Percentiles rank a stretch among this genome's conserved stretches.
phyloP scores from a whole-genome alignment of 2,888 invertebrate genomes.

The Caenorhabditis auriculariae region DNA sequence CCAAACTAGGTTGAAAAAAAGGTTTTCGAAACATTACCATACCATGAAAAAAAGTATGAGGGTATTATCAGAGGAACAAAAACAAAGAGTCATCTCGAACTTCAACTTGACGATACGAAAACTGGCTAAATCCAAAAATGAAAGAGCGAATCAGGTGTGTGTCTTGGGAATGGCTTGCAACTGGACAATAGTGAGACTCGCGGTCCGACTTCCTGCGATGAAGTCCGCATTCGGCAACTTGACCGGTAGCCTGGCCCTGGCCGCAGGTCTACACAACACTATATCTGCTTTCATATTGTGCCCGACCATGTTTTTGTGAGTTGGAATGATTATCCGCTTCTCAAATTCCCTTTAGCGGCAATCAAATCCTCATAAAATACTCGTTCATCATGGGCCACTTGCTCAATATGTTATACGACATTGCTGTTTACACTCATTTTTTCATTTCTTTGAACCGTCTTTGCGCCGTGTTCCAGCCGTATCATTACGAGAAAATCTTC shows the following conservation, averaged over 20 bases:
- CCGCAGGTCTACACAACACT: slow-evolving; percentile 5
- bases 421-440: slow-evolving; percentile 9
- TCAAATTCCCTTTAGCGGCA: slow-evolving; percentile 2
- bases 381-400: slow-evolving; percentile 3
- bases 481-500: slow-evolving; percentile 7
- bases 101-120: too few relatives aligned
- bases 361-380: background rate
- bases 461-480: slow-evolving; percentile 2
- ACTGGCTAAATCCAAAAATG: background rate
- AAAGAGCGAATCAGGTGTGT: background rate
- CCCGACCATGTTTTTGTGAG: slow-evolving; percentile 18
- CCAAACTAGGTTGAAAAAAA: too few relatives aligned
- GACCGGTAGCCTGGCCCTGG: slow-evolving; percentile 11
- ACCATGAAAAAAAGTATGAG: too few relatives aligned
- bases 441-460: slow-evolving; percentile 9
- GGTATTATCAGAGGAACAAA: too few relatives aligned
- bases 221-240: slow-evolving; percentile 9
- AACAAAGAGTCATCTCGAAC: too few relatives aligned
- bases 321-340: background rate
- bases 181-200: too few relatives aligned
- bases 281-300: slow-evolving; percentile 16
- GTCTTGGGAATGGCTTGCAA: background rate
- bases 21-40: too few relatives aligned
- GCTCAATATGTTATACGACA: slow-evolving; percentile 11
- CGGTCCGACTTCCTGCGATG: background rate